Base-by-base conservation (phyloP, 2,113 vertebrate species). In the Phyllostomus discolor region DNA sequence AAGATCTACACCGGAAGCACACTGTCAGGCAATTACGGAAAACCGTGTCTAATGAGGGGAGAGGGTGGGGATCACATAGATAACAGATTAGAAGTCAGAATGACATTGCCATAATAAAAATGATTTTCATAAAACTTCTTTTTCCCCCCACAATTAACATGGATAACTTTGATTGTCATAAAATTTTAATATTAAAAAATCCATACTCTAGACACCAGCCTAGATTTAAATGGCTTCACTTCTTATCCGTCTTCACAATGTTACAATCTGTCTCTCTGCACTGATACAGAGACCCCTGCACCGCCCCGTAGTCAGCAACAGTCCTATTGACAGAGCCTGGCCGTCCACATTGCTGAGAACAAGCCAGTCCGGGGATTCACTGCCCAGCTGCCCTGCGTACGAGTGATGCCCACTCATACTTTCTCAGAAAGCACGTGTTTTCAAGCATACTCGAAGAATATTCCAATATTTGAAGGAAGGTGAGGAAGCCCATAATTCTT, bases 141-240 rank as follows among this genome's bases (percentile, higher is more conserved):
- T 96, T 75, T 28, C 12, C 4, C 14, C 15, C 75, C 84, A 5
- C 24, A 90, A 81, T 76, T 66, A 76, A 80, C 28, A 52, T 16
- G 9, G 2, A 48, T 62, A 28, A 83, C 19, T 88, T 95, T 70
- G 75, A 83, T 22, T 69, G 50, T 92, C 48, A 93, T 48, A 91
- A 94, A 85, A 52, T 59, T 92, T 90, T 79, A 86, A 91, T 57
- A 70, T 17, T 48, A 84, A 89, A 75, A 69, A 48, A 76, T 72
- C 66, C 50, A 48, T 50, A 46, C 43, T 78, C 75, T 38, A 87
- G 75, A 94, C 12, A 35, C 33, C 10, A 80, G 38, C 33, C 50
- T 35, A 88, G 38, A 52, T 73, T 92, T 88, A 85, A 78, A 59
- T 43, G 52, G n/a, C 52, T 78, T 70, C 62, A 62, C 67, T 81